These are phyloP conservation scores for Sarcophaga bullata DNA, from an alignment of 1,140 invertebrate genomes.

Conservation along the genomic window DNA sequence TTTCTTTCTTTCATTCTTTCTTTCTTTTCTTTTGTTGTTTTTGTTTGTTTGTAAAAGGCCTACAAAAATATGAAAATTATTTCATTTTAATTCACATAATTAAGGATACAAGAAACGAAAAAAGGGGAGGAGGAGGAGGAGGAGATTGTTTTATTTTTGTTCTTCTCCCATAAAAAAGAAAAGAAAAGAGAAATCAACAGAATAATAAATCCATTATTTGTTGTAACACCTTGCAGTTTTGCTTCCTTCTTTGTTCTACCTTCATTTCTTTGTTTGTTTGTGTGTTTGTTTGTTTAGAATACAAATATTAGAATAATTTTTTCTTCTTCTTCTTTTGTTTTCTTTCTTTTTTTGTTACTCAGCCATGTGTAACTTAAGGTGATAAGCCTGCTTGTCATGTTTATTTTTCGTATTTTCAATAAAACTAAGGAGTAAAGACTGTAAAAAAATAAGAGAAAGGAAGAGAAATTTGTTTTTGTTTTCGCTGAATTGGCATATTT, in stretches of 20 bases:
- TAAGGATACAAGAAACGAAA: neutral
- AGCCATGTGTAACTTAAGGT: constrained; percentile 31
- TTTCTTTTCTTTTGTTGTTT: neutral
- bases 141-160: neutral
- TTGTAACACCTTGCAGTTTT: neutral
- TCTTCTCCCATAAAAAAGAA: too few relatives aligned
- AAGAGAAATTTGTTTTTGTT: neutral
- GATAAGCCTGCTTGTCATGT: constrained; percentile 17
- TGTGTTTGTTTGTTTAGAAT: neutral
- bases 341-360: neutral
- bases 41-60: neutral
- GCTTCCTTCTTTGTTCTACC: neutral
- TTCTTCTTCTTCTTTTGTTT: too few relatives aligned
- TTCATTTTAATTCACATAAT: neutral
- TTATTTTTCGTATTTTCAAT: constrained; percentile 11
- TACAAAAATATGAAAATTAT: neutral
- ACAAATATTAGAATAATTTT: neutral
- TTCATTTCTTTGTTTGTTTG: neutral
- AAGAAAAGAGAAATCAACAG: neutral
- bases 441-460: neutral
- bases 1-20: too few relatives aligned
- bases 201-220: constrained; percentile 5
- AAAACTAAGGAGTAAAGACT: neutral
- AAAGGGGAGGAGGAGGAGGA: neutral
- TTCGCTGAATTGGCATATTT: constrained; percentile 22